Percentiles rank a stretch among this genome's conserved stretches.
Conservation (phyloP, 2,888 invertebrate genomes). For the Galeopsomyia nigrocyanea region DNA sequence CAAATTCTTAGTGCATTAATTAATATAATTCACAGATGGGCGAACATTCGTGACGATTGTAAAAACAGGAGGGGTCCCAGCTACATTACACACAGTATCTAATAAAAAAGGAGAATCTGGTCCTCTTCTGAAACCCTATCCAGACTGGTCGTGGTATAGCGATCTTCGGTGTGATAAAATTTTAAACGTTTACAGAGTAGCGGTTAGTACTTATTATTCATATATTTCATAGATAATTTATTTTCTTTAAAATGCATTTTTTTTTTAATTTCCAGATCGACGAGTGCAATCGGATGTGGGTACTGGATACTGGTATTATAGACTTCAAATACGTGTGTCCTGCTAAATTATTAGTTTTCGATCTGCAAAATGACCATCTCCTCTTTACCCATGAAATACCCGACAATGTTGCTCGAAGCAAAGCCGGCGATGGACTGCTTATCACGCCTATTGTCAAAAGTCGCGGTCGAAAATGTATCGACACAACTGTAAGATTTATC, state of each 20-base stretch:
- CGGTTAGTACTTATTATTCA: no score
- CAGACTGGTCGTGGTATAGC: constrained; percentile 75
- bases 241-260: no score
- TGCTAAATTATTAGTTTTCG: constrained; percentile 80
- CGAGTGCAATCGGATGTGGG: constrained; percentile 78
- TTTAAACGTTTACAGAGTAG: constrained; percentile 80
- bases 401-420: constrained; percentile 44
- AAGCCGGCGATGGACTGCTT: constrained; percentile 50
- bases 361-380: constrained; percentile 71
- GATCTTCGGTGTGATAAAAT: constrained; percentile 76
- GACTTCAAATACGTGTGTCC: constrained; percentile 74
- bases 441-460: constrained; percentile 57
- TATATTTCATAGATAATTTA: no score
- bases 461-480: constrained; percentile 41
- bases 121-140: constrained; percentile 74
- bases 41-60: constrained; percentile 78
- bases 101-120: constrained; percentile 65
- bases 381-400: constrained; percentile 55
- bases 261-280: no score
- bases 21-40: constrained; percentile 34
- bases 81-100: constrained; percentile 76
- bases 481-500: constrained; percentile 49
- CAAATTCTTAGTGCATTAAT: neutral
- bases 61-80: constrained; percentile 76
- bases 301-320: constrained; percentile 78